These are phyloP conservation scores for Scylla paramamosain DNA, from an alignment of 1,140 invertebrate genomes.

Conservation along the genomic window DNA sequence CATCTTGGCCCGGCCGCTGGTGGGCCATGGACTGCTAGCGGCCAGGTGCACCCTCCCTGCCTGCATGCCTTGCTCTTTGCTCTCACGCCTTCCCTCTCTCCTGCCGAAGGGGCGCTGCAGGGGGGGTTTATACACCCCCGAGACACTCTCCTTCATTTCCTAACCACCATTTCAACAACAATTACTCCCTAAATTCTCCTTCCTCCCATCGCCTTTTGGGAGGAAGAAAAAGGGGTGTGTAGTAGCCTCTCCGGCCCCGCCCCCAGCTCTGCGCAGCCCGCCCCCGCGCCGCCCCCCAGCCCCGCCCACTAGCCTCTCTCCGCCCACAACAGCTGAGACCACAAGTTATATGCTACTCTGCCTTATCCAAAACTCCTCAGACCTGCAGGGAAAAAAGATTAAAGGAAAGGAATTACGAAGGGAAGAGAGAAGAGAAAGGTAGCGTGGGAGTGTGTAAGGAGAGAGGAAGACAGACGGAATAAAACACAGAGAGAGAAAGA, in stretches of 20 bases:
- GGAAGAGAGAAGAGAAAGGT: background rate
- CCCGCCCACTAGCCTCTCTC: slow-evolving; percentile 32
- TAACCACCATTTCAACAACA: slow-evolving; percentile 59
- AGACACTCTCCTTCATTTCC: slow-evolving; percentile 42
- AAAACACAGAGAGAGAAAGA: background rate
- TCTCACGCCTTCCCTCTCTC: background rate
- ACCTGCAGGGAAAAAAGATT: slow-evolving; percentile 53
- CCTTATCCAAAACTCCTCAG: slow-evolving; percentile 62
- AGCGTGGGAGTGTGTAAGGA: background rate
- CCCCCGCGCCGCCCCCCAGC: slow-evolving; percentile 35
- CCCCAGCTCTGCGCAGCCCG: slow-evolving; percentile 42
- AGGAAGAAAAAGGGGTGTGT: slow-evolving; percentile 54
- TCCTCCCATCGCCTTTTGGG: background rate
- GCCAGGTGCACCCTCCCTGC: background rate
- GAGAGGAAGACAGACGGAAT: background rate
- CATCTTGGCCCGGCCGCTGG: background rate
- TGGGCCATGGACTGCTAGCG: background rate
- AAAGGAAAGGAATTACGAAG: slow-evolving; percentile 47
- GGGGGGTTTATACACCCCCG: slow-evolving; percentile 35
- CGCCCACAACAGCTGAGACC: slow-evolving; percentile 55
- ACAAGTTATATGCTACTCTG: slow-evolving; percentile 53
- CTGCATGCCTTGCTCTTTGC: background rate
- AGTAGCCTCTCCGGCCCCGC: background rate
- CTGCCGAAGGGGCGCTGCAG: background rate
- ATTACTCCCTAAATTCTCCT: slow-evolving; percentile 53